Evolutionary conservation across 2,888 invertebrate species (phyloP).

Genomic region (Mythimna lalbum): DNA sequence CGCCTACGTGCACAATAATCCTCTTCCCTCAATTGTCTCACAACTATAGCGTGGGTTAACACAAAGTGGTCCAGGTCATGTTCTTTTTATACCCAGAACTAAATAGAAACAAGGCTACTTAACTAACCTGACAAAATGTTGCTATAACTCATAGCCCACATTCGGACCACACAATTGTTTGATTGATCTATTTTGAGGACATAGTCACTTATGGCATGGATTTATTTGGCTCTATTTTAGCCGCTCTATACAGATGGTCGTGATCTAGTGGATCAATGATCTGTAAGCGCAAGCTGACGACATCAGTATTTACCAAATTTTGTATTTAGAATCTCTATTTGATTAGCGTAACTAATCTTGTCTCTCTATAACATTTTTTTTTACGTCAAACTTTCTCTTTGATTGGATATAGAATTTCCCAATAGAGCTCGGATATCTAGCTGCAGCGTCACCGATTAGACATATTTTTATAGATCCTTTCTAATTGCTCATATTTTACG

Average conservation of each 20-base stretch:
- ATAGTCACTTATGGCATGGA: conserved; percentile 1
- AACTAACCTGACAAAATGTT: conserved; percentile 34
- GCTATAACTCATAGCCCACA: conserved; percentile 42
- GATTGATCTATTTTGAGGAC: conserved; percentile 34
- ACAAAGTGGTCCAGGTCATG: conserved; percentile 50
- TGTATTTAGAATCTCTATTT: neutral
- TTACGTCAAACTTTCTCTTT: conserved; percentile 5
- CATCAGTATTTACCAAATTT: neutral
- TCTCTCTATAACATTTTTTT: conserved; percentile 6
- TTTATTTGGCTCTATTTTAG: neutral
- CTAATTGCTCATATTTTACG: conserved; percentile 31
- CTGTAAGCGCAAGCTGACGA: neutral
- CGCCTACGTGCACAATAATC: conserved; percentile 47
- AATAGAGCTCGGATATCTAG: neutral
- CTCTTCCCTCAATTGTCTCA: conserved; percentile 51
- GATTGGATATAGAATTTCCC: conserved; percentile 5
- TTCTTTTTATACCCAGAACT: conserved; percentile 52
- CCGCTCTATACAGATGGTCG: neutral
- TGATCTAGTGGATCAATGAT: neutral
- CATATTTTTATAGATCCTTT: conserved; percentile 32
- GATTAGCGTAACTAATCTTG: neutral
- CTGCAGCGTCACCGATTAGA: conserved; percentile 34
- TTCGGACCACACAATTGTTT: conserved; percentile 21
- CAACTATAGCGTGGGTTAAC: conserved; percentile 42
- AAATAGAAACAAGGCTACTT: conserved; percentile 38